Evolutionary conservation across 2,888 invertebrate genomes (phyloP).

Genomic region (Arrhopalites spinosus): DNA sequence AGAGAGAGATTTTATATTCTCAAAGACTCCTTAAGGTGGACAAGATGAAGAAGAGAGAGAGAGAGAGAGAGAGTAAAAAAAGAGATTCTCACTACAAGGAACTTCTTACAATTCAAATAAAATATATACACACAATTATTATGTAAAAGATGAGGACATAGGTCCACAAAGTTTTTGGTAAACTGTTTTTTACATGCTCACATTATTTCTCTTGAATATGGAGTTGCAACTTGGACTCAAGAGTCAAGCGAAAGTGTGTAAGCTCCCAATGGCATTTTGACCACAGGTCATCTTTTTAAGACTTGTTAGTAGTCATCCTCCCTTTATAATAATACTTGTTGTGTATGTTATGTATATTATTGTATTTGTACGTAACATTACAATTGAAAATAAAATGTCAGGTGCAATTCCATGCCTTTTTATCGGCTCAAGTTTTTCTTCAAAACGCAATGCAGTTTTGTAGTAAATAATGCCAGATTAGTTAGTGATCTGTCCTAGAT

Average conservation of each 20-base stretch:
- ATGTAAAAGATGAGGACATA: too few species aligned
- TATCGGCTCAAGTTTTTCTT: constrained; percentile 35
- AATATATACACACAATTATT: too few species aligned
- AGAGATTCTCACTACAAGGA: too few species aligned
- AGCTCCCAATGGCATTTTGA: not conserved
- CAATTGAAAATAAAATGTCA: too few species aligned
- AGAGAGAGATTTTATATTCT: not conserved
- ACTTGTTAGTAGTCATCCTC: not conserved
- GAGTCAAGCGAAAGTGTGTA: constrained; percentile 1
- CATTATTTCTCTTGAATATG: too few species aligned
- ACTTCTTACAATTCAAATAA: too few species aligned
- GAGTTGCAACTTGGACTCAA: not conserved
- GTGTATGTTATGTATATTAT: too few species aligned
- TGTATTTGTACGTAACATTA: too few species aligned
- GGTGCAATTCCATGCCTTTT: constrained; percentile 29
- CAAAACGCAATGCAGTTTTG: constrained; percentile 43
- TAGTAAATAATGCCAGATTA: constrained; percentile 45
- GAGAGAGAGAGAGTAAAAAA: too few species aligned
- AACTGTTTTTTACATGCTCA: too few species aligned
- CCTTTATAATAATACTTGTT: too few species aligned
- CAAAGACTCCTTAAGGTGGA: not conserved
- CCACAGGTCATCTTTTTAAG: constrained; percentile 27
- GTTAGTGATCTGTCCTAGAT: constrained; percentile 44
- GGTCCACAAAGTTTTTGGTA: too few species aligned
- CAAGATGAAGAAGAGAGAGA: not conserved